These are phyloP conservation scores for Zonitis immaculata DNA, from an alignment of 2,888 invertebrate genomes.

Conservation along the genomic window DNA sequence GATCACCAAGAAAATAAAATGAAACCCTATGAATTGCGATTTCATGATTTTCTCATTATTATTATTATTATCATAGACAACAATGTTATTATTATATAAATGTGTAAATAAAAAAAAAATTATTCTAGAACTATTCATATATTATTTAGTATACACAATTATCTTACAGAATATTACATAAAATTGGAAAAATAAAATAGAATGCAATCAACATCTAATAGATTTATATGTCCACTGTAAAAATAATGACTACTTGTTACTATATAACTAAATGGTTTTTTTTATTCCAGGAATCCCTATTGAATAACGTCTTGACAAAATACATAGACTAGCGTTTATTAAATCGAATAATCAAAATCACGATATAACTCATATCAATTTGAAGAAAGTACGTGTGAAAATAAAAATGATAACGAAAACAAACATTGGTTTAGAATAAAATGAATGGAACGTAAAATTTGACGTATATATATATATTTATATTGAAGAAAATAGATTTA, in stretches of 20 bases:
- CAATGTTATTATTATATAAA: too few relatives aligned
- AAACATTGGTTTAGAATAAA: not conserved
- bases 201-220: constrained; percentile 29
- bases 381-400: not conserved
- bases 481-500: constrained; percentile 33
- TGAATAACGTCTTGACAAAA: not conserved
- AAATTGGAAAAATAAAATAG: constrained; percentile 28
- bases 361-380: not conserved
- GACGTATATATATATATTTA: too few relatives aligned
- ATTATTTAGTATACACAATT: constrained; percentile 23
- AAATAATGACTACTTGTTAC: constrained; percentile 1
- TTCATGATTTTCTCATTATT: too few relatives aligned
- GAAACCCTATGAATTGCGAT: too few relatives aligned
- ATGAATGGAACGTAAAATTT: not conserved
- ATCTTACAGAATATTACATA: constrained; percentile 33
- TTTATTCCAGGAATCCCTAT: not conserved
- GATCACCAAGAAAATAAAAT: too few relatives aligned
- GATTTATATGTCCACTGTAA: constrained; percentile 17
- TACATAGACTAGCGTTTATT: constrained; percentile 15
- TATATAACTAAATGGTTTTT: not conserved
- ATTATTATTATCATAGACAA: too few relatives aligned
- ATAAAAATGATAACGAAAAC: not conserved
- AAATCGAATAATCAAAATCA: not conserved
- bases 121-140: constrained; percentile 15
- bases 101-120: constrained; percentile 1